A percentile compares a stretch with the other conserved stretches of the same genome.
Evolutionary conservation across 92 coral and sea anemone species (phyloP).

Genomic region (Isaurus tuberculatus): DNA sequence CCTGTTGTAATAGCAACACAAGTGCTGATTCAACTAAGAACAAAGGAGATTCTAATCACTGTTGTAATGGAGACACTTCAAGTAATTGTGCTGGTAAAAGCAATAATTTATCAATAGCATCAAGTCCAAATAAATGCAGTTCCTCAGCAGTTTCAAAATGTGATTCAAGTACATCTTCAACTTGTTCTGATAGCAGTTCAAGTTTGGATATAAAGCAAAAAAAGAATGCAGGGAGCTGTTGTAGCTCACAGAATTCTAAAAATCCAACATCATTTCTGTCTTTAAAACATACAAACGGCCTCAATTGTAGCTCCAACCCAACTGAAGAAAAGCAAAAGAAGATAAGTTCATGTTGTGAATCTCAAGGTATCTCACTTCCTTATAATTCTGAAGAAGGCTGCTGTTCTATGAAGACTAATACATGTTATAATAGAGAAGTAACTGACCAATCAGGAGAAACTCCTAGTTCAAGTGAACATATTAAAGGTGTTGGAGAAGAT

Average conservation of each 20-base stretch:
- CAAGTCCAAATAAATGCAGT: constrained; percentile 1
- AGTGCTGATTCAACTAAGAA: background rate
- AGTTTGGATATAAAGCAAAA: background rate
- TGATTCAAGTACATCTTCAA: background rate
- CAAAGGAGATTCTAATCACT: background rate
- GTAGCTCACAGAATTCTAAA: background rate
- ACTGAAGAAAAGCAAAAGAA: background rate
- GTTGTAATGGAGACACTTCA: background rate
- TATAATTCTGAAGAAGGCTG: background rate
- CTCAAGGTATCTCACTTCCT: background rate
- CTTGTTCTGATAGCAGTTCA: background rate
- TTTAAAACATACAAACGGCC: background rate
- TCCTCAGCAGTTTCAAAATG: background rate
- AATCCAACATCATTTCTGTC: background rate
- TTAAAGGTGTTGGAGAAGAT: background rate
- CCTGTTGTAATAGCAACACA: background rate
- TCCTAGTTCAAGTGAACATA: background rate
- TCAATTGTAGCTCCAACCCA: constrained; percentile 4
- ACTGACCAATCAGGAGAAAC: background rate
- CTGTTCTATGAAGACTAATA: background rate
- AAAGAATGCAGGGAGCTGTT: background rate
- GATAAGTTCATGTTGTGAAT: background rate
- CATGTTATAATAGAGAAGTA: background rate
- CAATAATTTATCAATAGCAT: background rate
- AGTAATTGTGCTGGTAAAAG: background rate